phyloP scores from a whole-genome alignment of 2,113 vertebrate genomes.

The Trinectes maculatus region DNA sequence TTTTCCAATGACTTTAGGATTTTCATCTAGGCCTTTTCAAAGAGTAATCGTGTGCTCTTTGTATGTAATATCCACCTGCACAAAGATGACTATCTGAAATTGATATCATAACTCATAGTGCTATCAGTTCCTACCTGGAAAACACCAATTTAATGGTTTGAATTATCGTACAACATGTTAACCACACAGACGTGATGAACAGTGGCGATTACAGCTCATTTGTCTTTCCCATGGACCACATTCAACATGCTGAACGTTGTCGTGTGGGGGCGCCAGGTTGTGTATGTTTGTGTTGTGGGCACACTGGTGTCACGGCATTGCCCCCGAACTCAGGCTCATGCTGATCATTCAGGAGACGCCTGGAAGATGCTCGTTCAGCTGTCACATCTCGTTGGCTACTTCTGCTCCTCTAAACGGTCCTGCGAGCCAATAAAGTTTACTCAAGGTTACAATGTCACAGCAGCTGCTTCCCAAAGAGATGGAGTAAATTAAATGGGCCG shows the following conservation, averaged over 20 bases:
- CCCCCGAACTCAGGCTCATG: neutral
- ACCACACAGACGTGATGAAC: neutral
- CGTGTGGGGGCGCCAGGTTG: neutral
- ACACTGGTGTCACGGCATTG: neutral
- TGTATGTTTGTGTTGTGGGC: neutral
- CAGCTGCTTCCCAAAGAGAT: constrained; percentile 67
- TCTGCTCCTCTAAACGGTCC: constrained; percentile 29
- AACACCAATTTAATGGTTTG: neutral
- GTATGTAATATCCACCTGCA: neutral
- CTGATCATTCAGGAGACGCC: neutral
- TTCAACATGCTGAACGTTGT: neutral
- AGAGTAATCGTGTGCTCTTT: neutral
- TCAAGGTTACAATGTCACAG: constrained; percentile 62
- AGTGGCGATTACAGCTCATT: neutral
- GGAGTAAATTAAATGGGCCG: constrained; percentile 56
- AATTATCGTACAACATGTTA: neutral
- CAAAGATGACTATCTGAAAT: constrained; percentile 10
- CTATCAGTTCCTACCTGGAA: neutral
- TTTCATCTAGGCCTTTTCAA: constrained; percentile 2
- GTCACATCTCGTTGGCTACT: constrained; percentile 45
- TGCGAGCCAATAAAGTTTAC: constrained; percentile 61
- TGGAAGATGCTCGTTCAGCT: constrained; percentile 28
- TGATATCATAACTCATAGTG: neutral
- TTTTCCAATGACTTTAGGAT: neutral
- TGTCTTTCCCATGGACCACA: neutral